These are phyloP conservation scores for Parnassius apollo DNA, from an alignment of 2,888 invertebrate species.

Conservation along the genomic window DNA sequence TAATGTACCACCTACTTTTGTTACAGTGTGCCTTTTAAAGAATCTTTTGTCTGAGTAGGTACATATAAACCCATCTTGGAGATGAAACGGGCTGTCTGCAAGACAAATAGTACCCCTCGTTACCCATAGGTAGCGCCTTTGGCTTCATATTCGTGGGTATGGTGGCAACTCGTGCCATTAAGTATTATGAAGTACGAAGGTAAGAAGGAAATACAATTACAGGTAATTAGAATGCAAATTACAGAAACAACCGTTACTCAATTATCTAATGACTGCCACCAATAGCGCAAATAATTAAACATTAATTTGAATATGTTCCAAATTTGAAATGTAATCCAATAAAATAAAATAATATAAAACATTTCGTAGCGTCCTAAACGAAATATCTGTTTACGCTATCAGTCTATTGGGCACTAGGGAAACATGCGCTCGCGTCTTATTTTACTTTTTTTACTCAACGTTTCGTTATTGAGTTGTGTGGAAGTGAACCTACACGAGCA, in stretches of 20 bases:
- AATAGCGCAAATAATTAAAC: constrained; percentile 2
- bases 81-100: too few relatives aligned
- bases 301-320: background rate
- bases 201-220: too few relatives aligned
- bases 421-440: constrained; percentile 29
- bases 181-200: too few relatives aligned
- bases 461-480: constrained; percentile 25
- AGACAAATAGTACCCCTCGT: too few relatives aligned
- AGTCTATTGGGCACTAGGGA: constrained; percentile 25
- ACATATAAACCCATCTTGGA: too few relatives aligned
- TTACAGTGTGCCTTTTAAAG: too few relatives aligned
- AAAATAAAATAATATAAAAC: constrained; percentile 12
- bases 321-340: constrained; percentile 17
- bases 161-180: too few relatives aligned
- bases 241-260: background rate
- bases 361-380: constrained; percentile 11
- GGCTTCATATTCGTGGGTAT: too few relatives aligned
- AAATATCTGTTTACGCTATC: constrained; percentile 28
- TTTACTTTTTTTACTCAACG: constrained; percentile 4
- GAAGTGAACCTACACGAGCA: constrained; percentile 17
- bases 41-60: too few relatives aligned
- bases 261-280: constrained; percentile 1
- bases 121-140: too few relatives aligned
- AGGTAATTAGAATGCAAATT: background rate
- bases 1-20: too few relatives aligned